These are phyloP conservation scores for Ips nitidus DNA, from an alignment of 1,140 invertebrate species.

Conservation along the genomic window DNA sequence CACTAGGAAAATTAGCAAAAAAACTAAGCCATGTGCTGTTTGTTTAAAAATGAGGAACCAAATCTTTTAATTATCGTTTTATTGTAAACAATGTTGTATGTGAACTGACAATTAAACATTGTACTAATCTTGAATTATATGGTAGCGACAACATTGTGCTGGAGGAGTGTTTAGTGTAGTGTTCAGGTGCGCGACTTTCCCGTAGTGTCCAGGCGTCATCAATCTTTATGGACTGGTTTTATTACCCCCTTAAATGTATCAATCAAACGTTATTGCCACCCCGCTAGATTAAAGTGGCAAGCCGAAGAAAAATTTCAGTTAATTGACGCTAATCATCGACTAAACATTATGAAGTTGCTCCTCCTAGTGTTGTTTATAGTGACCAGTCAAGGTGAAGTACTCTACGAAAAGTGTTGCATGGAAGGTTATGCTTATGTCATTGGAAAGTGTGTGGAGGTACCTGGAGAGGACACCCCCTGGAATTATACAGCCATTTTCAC, in stretches of 20 bases:
- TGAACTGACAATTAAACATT: constrained; percentile 14
- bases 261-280: constrained; percentile 18
- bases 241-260: constrained; percentile 14
- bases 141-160: background rate
- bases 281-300: constrained; percentile 5
- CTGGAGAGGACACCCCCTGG: too few species aligned
- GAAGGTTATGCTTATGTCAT: too few species aligned
- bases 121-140: constrained; percentile 8
- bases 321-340: background rate
- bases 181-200: background rate
- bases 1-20: too few species aligned
- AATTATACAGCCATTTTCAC: too few species aligned
- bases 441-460: too few species aligned
- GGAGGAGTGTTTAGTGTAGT: background rate
- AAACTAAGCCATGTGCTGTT: too few species aligned
- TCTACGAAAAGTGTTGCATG: too few species aligned
- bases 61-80: constrained; percentile 7
- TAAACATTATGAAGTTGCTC: background rate
- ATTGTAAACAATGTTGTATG: background rate
- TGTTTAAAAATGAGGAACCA: background rate
- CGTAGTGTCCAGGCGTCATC: background rate
- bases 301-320: background rate
- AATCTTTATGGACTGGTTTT: constrained; percentile 14
- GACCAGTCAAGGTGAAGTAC: too few species aligned
- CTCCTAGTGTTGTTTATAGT: background rate